phyloP scores from a whole-genome alignment of 2,113 vertebrate species.

The Origma solitaria region DNA sequence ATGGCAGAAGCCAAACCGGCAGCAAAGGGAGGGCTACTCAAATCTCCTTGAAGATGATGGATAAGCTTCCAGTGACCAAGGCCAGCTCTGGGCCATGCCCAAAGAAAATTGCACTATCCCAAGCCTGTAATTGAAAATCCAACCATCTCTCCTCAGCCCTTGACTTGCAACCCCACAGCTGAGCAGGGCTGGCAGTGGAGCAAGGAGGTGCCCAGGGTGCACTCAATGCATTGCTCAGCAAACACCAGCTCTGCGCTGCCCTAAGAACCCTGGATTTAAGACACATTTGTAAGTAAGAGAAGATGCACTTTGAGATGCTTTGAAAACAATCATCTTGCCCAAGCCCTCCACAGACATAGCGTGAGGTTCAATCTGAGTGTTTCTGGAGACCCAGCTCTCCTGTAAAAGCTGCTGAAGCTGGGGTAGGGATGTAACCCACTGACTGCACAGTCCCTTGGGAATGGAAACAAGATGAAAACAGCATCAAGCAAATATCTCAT shows the following conservation, averaged over 20 bases:
- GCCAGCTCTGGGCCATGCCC: not conserved
- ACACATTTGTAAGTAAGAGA: not conserved
- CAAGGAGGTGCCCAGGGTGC: accelerated
- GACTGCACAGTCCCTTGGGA: accelerated
- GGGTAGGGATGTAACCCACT: not conserved
- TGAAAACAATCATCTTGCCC: not conserved
- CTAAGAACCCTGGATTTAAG: not conserved
- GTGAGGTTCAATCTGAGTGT: not conserved
- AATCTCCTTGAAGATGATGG: not conserved
- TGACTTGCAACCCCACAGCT: not conserved
- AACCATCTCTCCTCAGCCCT: not conserved
- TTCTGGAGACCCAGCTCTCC: not conserved
- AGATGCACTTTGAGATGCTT: not conserved
- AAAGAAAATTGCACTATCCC: not conserved
- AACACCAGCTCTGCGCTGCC: not conserved
- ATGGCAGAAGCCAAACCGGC: not conserved
- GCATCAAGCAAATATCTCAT: not conserved
- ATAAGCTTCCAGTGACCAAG: not conserved
- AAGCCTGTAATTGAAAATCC: not conserved
- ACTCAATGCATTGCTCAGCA: accelerated
- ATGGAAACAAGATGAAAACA: not conserved
- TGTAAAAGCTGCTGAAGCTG: not conserved
- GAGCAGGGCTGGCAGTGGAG: not conserved
- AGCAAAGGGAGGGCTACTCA: not conserved
- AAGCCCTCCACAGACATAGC: not conserved